Conservation (phyloP, 2,888 invertebrate genomes). For the Stenolophus ochropezus region DNA sequence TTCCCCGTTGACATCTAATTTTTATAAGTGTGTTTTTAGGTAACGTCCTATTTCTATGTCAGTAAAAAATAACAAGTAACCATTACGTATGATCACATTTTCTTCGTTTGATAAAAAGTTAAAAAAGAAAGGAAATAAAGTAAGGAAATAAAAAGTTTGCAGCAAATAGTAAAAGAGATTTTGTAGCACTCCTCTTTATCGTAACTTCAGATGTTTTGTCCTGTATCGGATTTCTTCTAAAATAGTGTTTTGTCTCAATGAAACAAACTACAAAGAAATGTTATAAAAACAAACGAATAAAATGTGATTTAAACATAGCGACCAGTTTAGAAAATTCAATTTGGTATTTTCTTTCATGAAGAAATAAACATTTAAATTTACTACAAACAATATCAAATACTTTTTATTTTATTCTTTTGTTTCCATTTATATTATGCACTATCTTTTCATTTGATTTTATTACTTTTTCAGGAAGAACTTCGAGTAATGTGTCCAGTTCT, state of each 20-base stretch:
- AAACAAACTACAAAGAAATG: not conserved
- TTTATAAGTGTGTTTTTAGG: not conserved
- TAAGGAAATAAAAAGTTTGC: conserved; percentile 1
- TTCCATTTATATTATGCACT: not conserved
- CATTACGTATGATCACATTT: not conserved
- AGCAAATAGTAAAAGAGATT: conserved; percentile 16
- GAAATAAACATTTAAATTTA: not conserved
- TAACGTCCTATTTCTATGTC: not conserved
- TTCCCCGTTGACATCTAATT: not conserved
- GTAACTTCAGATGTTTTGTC: conserved; percentile 10
- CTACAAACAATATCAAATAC: not conserved
- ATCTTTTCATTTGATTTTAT: not conserved
- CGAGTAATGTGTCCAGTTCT: too few species aligned
- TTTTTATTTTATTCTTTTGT: not conserved
- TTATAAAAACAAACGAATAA: not conserved
- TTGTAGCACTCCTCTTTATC: not conserved
- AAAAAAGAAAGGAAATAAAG: not conserved
- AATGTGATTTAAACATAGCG: not conserved
- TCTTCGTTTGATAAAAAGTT: not conserved
- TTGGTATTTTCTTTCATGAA: not conserved
- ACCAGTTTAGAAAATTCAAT: not conserved
- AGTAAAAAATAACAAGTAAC: not conserved
- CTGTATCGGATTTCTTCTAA: conserved; percentile 2
- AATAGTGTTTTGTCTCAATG: conserved; percentile 10
- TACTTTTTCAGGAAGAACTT: not conserved